These are phyloP conservation scores for Arctia plantaginis DNA, from an alignment of 2,888 invertebrate genomes.

Conservation along the genomic window DNA sequence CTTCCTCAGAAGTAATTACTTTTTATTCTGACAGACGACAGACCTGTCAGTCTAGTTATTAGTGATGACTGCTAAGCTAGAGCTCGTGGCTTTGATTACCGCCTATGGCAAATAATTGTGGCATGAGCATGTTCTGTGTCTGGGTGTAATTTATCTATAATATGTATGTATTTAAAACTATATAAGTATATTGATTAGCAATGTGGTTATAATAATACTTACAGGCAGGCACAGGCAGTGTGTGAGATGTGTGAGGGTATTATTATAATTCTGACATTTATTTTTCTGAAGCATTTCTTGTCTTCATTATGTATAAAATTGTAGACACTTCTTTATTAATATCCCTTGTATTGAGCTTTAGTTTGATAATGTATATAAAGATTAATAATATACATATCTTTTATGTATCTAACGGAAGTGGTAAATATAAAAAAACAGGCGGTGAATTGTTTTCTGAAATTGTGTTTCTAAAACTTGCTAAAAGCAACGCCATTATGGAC, in stretches of 20 bases:
- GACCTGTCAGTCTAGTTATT: neutral
- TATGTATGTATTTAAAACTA: no score
- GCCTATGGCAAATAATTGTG: neutral
- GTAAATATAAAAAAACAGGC: conserved; percentile 28
- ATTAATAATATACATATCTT: neutral
- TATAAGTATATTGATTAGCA: neutral
- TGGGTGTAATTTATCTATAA: neutral
- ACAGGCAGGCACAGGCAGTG: no score
- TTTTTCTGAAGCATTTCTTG: no score
- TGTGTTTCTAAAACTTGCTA: conserved; percentile 38
- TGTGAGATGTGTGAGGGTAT: no score
- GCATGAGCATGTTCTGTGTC: neutral
- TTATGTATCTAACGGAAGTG: conserved; percentile 31
- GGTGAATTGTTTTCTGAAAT: conserved; percentile 15
- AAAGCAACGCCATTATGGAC: conserved; percentile 40
- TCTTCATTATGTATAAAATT: neutral
- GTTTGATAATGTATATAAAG: neutral
- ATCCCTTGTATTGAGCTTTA: neutral
- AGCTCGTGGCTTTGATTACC: neutral
- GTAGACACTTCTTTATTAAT: neutral
- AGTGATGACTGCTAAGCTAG: neutral
- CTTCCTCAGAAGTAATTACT: neutral
- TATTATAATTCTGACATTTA: no score
- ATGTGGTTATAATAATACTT: no score
- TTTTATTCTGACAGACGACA: neutral